Base-by-base conservation (phyloP, 2,797 vertebrate genomes). In the Trachops cirrhosus region DNA sequence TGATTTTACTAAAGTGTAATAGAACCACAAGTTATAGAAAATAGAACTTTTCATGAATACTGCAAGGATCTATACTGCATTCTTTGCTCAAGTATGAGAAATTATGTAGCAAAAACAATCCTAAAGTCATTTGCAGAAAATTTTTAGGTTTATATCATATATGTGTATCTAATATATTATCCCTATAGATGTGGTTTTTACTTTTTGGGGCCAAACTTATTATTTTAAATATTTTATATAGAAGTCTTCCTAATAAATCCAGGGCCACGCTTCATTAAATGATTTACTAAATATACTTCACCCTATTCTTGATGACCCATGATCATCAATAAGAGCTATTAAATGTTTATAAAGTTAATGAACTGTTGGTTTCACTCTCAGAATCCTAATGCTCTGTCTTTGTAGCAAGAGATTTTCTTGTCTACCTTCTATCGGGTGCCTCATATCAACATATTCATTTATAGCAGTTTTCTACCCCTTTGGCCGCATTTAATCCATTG, bases 361-460 rank as follows among this genome's bases (percentile, higher is more conserved):
- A 94, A 79, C 39, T 80, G n/a, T 3, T 71, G 85, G 48, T 16
- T 93, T 93, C 77, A 96, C 67, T 94, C 48, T 93, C 41, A 93
- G 92, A 84, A 95, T 88, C 44, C 24, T 73, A 71, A 77, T 29
- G 67, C 21, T 57, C 18, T 57, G n/a, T 54, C 77, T 75, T 29
- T 39, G 22, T 6, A 95, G 32, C 26, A 71, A 39, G 29, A 59
- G 2, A 80, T 77, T 91, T 93, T 89, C 50, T 59, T 79, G 14
- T 64, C 54, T 90, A 70, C 85, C 18, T 15, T 93, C 57, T 80
- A 3, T 92, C 9, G 41, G 8, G 2, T 68, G 1, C 29, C 24
- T 29, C 46, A 44, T 74, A 74, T 82, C 52, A 84, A 74, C 26
- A 48, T 29, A 74, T 71, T 71, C 54, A 83, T 89, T 86, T 77